Base-by-base conservation (phyloP, 1,140 invertebrate genomes). In the Drosophila ohnishii region DNA sequence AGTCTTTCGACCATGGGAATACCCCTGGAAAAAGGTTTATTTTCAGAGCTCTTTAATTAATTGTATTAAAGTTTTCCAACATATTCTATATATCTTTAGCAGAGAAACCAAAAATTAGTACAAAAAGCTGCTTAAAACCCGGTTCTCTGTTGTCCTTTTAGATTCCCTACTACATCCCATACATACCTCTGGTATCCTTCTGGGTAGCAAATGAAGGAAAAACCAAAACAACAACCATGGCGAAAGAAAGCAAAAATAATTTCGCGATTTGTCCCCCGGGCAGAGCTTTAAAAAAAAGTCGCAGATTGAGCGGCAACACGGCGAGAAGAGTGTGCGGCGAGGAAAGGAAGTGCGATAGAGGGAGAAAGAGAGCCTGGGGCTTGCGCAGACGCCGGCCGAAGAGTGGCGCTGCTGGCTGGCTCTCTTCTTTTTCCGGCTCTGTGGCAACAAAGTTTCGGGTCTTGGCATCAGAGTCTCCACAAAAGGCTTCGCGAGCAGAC, bases 191-290 rank as follows among this genome's bases (percentile, higher is more conserved):
- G 65, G 22, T 55, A 45, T 28, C 16, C 34, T 66, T 14, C 5
- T 32, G 13, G 65, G 65, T 69, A 55, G 35, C 65, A 69, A 44
- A 45, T 34, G 45, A 37, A 40, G 65, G 62, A 37, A 69, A 69
- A 69, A 53, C 65, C 65, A 53, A 55, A 69, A 55, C 71, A 74
- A 73, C 58, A 64, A 62, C 39, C 48, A 60, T 34, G 50, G 51
- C 45, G 10, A 42, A 75, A n/a, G 60, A 50, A 75, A 57, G 72
- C 60, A 81, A 63, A 72, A 72, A 65, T 66, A 45, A 86, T 75
- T 86, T 78, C 74, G 82, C 83, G 84, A 86, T 56, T 83, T 72
- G 63, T 86, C 83, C 79, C 82, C 83, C 83, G 83, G 83, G 83
- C 83, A 83, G 82, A 76, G 83, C 82, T 69, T 61, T 45, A 42